Evolutionary conservation across 2,797 vertebrate genomes (phyloP), one percentile per base, ranked within the genome.

Genomic region (Petrocephalus sullivani): DNA sequence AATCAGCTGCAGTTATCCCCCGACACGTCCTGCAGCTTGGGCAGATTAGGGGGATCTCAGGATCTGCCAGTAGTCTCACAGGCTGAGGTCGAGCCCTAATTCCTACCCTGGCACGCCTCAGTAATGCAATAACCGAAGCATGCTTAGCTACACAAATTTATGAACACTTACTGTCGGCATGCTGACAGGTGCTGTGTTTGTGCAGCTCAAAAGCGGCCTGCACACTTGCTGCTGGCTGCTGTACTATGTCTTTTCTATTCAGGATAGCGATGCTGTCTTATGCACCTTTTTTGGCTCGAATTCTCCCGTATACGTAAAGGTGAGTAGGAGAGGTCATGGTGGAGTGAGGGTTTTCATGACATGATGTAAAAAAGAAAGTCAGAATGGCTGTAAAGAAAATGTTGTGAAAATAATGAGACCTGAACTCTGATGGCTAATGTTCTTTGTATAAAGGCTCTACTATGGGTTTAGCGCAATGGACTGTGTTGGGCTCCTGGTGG

Each of bases 131-230:
- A 91, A 93, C 91, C 91, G 90, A 90, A 84, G 57, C 82, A 10
- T 84, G 90, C 91, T 91, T 75, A 71, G 87, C 87, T 28, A 49
- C 89, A 89, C 91, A 91, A 91, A 93, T 94, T 92, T 93, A 92
- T 93, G 93, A 94, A 93, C 91, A 92, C 92, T 94, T 93, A 91
- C 91, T 90, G 92, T 91, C 92, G 85, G 90, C 91, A 92, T 88
- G 92, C 89, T 91, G 92, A 93, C 93, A 90, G 91, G 89, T 64
- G 10, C 67, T 3, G 53, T 6, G 51, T 28, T 51, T 60, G 46
- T 85, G 82, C 12, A 9, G 46, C 82, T 5, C 21, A 1, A 9
- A 5, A 2, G 82, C 19, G 51, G 7, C 19, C 51, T 6, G 4
- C 82, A 46, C 19, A 23, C 82, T 21, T 28, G 21, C 12, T 9